Conservation (phyloP, 2,888 invertebrate species). For the Calameuta pallipes region DNA sequence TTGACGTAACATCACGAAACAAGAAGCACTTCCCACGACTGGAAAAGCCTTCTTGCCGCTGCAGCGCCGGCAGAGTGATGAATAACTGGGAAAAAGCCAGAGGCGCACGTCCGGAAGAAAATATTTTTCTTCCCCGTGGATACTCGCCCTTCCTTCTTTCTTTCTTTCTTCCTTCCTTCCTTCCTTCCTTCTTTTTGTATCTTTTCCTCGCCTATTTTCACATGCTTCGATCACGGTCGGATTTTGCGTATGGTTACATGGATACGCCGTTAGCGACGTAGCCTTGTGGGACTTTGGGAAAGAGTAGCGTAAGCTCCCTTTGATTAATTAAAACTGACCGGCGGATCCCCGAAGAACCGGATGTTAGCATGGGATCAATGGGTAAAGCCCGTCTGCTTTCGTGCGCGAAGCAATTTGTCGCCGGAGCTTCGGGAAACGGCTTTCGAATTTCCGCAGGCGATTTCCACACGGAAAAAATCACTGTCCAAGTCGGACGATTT, state of each 20-base stretch:
- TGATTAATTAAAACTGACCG: conserved; percentile 53
- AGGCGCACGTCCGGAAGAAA: neutral
- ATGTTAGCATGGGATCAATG: conserved; percentile 44
- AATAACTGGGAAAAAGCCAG: neutral
- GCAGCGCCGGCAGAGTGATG: neutral
- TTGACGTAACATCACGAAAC: neutral
- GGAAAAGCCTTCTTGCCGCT: neutral
- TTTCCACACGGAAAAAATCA: conserved; percentile 28
- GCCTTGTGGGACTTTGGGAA: neutral
- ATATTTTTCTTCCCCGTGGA: neutral
- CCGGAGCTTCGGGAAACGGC: conserved; percentile 31
- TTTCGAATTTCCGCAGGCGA: conserved; percentile 42
- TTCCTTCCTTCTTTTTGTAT: neutral
- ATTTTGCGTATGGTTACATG: neutral
- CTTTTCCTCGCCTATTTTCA: conserved; percentile 12
- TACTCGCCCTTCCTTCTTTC: neutral
- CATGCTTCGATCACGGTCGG: neutral
- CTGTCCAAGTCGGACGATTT: neutral
- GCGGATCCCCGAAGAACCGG: conserved; percentile 43
- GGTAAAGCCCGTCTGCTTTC: conserved; percentile 31
- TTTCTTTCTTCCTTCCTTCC: neutral
- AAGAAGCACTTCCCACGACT: neutral
- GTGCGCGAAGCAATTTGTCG: conserved; percentile 47
- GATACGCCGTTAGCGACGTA: conserved; percentile 8
- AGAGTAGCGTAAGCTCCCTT: conserved; percentile 24